A percentile compares a stretch with the other conserved stretches of the same genome.
Evolutionary conservation across 37 sponge, comb jelly and placozoan genomes (phyloP).

Genomic region (Crambe crambe): DNA sequence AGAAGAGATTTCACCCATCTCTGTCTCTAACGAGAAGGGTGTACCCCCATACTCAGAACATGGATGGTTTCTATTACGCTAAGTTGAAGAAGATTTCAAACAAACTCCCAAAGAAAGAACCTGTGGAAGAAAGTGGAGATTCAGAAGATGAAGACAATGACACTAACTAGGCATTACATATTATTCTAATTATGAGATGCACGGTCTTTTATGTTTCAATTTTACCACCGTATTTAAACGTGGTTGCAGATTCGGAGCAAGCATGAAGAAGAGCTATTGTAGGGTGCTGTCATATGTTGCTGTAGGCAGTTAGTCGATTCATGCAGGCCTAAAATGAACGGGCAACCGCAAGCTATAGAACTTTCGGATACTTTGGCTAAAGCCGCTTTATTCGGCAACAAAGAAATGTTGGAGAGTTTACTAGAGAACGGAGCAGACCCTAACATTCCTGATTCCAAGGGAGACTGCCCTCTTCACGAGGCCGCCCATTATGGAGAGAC

Average conservation of each 20-base stretch:
- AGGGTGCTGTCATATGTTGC: too few species aligned
- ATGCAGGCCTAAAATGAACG: neutral
- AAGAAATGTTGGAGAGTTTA: conserved; percentile 38
- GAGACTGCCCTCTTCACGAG: conserved; percentile 58
- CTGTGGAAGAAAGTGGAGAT: neutral
- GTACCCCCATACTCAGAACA: conserved; percentile 98
- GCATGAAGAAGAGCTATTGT: too few species aligned
- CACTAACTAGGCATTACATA: neutral
- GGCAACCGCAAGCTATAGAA: neutral
- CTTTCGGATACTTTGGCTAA: conserved; percentile 20
- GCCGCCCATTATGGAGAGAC: conserved; percentile 61
- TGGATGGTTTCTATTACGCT: conserved; percentile 99
- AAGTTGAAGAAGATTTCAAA: conserved; percentile 90
- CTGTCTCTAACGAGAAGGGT: conserved; percentile 75
- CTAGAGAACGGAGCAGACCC: conserved; percentile 56
- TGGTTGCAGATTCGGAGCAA: too few species aligned
- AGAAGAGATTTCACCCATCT: conserved; percentile 91
- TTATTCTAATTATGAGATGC: neutral
- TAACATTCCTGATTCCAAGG: conserved; percentile 47
- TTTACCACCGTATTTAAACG: neutral
- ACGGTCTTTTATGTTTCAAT: neutral
- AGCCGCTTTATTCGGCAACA: conserved; percentile 48
- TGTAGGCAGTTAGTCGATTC: too few species aligned
- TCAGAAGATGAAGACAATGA: neutral
- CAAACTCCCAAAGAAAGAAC: conserved; percentile 28